phyloP scores from a whole-genome alignment of 2,888 invertebrate genomes.

The Metellina segmentata region DNA sequence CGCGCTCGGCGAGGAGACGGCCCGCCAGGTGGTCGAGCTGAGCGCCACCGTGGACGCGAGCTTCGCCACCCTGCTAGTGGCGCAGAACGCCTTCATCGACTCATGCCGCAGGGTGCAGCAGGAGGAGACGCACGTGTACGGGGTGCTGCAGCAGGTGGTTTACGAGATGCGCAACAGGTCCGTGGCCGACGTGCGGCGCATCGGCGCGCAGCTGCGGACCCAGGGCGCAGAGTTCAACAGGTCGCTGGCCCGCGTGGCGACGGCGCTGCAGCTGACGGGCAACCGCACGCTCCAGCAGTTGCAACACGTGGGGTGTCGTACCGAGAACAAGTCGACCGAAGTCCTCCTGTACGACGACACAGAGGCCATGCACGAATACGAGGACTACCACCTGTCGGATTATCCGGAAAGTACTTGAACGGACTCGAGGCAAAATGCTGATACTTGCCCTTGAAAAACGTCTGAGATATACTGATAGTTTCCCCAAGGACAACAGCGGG shows the following conservation, averaged over 20 bases:
- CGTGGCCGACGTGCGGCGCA: constrained; percentile 50
- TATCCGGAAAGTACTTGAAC: no score
- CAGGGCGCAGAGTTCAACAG: constrained; percentile 50
- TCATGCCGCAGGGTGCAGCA: constrained; percentile 86
- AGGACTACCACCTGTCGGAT: constrained; percentile 6
- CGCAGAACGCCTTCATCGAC: constrained; percentile 86
- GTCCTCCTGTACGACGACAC: background rate
- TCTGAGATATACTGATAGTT: no score
- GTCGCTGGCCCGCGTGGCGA: constrained; percentile 54
- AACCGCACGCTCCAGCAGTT: constrained; percentile 18
- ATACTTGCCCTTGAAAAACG: no score
- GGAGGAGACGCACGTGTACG: constrained; percentile 85
- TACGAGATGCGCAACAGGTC: constrained; percentile 86
- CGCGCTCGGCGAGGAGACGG: constrained; percentile 75
- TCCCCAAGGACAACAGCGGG: no score
- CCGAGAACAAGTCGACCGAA: background rate
- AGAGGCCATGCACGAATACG: constrained; percentile 6
- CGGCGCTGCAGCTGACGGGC: constrained; percentile 47
- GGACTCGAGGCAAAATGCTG: no score
- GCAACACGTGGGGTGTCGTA: no score
- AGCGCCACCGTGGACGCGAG: constrained; percentile 77
- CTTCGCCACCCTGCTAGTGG: constrained; percentile 82
- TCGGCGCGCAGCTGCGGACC: constrained; percentile 55
- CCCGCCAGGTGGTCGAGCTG: constrained; percentile 76
- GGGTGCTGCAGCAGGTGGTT: constrained; percentile 85